Percentiles rank a stretch among this genome's conserved stretches.
phyloP scores from a whole-genome alignment of 2,888 invertebrate species.

The Biston stratarius region DNA sequence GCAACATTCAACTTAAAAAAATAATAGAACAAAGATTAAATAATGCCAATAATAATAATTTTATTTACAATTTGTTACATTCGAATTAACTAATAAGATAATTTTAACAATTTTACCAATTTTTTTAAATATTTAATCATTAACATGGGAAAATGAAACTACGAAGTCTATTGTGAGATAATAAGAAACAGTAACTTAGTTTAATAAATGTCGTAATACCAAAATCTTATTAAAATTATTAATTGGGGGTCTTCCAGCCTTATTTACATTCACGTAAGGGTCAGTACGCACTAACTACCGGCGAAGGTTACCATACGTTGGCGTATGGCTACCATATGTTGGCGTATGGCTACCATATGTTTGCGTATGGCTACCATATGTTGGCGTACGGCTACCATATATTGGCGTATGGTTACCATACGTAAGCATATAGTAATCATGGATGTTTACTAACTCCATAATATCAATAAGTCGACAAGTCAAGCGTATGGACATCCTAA shows the following conservation, averaged over 20 bases:
- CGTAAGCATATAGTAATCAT: neutral
- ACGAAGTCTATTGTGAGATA: constrained; percentile 15
- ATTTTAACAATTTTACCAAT: constrained; percentile 25
- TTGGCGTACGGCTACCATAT: too few relatives aligned
- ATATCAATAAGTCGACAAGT: too few relatives aligned
- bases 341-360: too few relatives aligned
- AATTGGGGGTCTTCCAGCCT: neutral
- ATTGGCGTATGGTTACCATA: too few relatives aligned
- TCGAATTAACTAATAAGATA: constrained; percentile 43
- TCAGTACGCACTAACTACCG: neutral
- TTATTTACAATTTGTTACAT: constrained; percentile 69
- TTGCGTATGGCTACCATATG: too few relatives aligned
- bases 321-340: too few relatives aligned
- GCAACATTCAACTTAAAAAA: constrained; percentile 13
- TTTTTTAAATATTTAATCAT: constrained; percentile 24
- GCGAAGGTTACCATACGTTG: neutral
- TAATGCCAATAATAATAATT: constrained; percentile 64
- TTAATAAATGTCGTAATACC: constrained; percentile 12
- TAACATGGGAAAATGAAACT: constrained; percentile 16
- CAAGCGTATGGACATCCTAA: neutral
- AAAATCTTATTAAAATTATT: neutral
- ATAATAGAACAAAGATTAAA: constrained; percentile 49
- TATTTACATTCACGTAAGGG: neutral
- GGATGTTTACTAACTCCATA: too few relatives aligned
- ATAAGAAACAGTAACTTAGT: constrained; percentile 11